Conservation (phyloP, 2,888 invertebrate genomes). For the Metallyticus violacea region DNA sequence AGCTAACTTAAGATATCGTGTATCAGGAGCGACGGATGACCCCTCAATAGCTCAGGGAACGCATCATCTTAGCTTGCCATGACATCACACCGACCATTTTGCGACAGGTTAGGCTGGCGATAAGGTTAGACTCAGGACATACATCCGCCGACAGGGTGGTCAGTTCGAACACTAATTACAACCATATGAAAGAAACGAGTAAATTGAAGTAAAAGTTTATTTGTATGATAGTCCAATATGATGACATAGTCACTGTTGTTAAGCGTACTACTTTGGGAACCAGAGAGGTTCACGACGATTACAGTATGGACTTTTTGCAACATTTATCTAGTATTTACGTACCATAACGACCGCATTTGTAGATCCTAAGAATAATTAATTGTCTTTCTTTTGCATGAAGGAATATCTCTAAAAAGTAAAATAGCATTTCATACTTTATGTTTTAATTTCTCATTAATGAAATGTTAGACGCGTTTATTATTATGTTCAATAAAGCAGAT, state of each 20-base stretch:
- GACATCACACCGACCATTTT: background rate
- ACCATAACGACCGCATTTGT: background rate
- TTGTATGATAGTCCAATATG: background rate
- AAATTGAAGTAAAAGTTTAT: background rate
- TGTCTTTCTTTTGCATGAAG: background rate
- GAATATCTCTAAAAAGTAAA: background rate
- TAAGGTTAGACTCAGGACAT: background rate
- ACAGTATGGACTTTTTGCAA: background rate
- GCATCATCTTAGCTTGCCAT: background rate
- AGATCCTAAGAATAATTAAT: background rate
- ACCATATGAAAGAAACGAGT: background rate
- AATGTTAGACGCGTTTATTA: no score
- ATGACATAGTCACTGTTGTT: background rate
- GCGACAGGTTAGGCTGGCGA: background rate
- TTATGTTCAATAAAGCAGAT: no score
- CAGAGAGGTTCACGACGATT: no score
- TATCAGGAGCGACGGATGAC: background rate
- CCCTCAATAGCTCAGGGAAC: background rate
- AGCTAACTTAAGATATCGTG: background rate
- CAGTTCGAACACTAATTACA: background rate
- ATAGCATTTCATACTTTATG: background rate
- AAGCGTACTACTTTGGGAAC: no score
- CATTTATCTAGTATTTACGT: background rate
- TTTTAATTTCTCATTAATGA: no score
- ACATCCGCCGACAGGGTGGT: background rate